These are phyloP conservation scores for Geopemphigus sp. DNA, from an alignment of 1,140 invertebrate genomes.

Conservation along the genomic window DNA sequence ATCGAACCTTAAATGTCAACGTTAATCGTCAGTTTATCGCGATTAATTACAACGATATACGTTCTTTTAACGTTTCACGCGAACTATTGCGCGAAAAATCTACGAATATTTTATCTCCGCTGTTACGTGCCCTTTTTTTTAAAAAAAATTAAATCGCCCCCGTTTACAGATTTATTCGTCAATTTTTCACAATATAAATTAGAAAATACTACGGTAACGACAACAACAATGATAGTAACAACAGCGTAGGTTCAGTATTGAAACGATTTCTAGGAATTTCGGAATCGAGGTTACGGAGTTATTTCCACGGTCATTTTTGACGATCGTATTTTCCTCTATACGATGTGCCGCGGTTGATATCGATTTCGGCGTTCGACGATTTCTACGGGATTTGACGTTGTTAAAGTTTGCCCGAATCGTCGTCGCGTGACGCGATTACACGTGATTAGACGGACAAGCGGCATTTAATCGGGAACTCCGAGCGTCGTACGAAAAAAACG, in stretches of 20 bases:
- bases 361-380: neutral
- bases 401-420: constrained; percentile 1
- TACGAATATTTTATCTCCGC: too few relatives aligned
- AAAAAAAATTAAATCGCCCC: neutral
- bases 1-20: too few relatives aligned
- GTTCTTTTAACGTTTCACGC: too few relatives aligned
- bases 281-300: constrained; percentile 1
- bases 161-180: constrained; percentile 1
- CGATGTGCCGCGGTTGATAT: neutral
- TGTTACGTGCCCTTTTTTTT: neutral
- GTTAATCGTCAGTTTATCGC: too few relatives aligned
- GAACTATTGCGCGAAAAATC: too few relatives aligned
- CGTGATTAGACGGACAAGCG: neutral
- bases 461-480: neutral
- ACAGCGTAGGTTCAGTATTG: neutral
- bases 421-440: too few relatives aligned
- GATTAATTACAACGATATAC: too few relatives aligned
- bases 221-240: neutral
- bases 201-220: neutral
- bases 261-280: neutral
- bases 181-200: neutral
- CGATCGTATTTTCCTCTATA: neutral
- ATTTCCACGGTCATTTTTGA: constrained; percentile 10
- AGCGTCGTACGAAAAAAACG: too few relatives aligned
- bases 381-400: neutral